These are phyloP conservation scores for Tragelaphus buxtoni DNA, from an alignment of 2,113 vertebrate genomes.

Conservation along the genomic window DNA sequence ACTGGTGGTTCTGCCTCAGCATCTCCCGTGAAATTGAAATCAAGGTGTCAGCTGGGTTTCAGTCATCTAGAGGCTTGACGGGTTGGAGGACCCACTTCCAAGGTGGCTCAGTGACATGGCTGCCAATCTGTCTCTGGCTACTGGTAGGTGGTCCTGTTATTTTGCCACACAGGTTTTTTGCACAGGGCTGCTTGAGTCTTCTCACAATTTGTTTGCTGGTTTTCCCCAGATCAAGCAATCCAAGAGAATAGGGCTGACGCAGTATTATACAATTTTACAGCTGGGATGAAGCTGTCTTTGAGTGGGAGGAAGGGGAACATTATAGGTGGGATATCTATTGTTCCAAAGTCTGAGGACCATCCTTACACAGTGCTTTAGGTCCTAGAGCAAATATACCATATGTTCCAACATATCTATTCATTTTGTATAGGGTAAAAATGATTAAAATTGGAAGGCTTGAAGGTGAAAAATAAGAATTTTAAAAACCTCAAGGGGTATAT, in stretches of 20 bases:
- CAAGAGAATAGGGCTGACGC: not conserved
- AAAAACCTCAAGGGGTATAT: not conserved
- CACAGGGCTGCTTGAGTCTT: not conserved
- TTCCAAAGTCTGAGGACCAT: not conserved
- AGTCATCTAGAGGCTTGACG: not conserved
- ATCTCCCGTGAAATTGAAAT: not conserved
- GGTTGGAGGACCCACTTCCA: not conserved
- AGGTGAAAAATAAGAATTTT: not conserved
- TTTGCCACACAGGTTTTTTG: not conserved
- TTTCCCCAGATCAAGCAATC: not conserved
- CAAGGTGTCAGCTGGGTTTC: not conserved
- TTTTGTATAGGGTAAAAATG: conserved; percentile 8
- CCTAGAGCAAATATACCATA: not conserved
- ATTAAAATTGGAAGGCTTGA: conserved; percentile 24
- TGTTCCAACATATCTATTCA: not conserved
- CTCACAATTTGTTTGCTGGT: not conserved
- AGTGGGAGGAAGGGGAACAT: not conserved
- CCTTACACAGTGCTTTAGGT: not conserved
- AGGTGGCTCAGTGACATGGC: not conserved
- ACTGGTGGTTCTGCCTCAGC: not conserved
- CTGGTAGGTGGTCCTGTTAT: not conserved
- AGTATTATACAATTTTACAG: not conserved
- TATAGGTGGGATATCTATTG: not conserved
- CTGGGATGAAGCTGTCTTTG: not conserved
- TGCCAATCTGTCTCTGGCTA: not conserved